These are phyloP conservation scores for Lagodon rhomboides DNA, from an alignment of 2,797 vertebrate species.

Conservation along the genomic window DNA sequence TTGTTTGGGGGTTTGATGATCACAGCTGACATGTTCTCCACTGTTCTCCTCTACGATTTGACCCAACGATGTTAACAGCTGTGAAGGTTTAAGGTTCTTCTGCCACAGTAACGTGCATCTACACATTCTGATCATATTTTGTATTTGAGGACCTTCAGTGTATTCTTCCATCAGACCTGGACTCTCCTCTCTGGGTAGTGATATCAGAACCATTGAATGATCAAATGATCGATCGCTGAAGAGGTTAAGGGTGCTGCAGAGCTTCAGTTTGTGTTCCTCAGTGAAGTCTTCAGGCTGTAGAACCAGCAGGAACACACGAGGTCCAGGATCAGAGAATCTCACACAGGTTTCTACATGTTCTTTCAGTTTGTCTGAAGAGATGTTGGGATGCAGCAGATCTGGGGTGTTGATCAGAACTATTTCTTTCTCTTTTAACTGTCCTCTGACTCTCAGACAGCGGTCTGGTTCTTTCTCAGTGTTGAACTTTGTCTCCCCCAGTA, in stretches of 20 bases:
- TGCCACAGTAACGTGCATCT: neutral
- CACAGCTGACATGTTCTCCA: neutral
- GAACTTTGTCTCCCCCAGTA: neutral
- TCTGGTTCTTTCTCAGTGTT: neutral
- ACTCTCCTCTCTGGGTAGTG: neutral
- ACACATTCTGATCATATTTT: conserved; percentile 28
- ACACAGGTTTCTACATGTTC: too few relatives aligned
- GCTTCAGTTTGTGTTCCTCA: conserved; percentile 28
- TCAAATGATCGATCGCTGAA: neutral
- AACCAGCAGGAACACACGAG: too few relatives aligned
- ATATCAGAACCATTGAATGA: conserved; percentile 40
- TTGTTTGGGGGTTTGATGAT: neutral
- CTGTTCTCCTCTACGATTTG: neutral
- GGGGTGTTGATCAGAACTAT: conserved; percentile 41
- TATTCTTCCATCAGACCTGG: neutral
- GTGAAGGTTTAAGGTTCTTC: neutral
- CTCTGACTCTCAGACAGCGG: neutral
- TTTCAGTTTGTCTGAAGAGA: too few relatives aligned
- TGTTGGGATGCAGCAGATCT: conserved; percentile 26
- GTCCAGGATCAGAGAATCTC: too few relatives aligned
- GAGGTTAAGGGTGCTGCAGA: neutral
- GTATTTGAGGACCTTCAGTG: neutral
- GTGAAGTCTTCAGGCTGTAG: too few relatives aligned
- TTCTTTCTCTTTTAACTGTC: neutral
- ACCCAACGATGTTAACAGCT: neutral